These are phyloP conservation scores for Gallirallus australis DNA, from an alignment of 2,797 vertebrate species.

Conservation along the genomic window DNA sequence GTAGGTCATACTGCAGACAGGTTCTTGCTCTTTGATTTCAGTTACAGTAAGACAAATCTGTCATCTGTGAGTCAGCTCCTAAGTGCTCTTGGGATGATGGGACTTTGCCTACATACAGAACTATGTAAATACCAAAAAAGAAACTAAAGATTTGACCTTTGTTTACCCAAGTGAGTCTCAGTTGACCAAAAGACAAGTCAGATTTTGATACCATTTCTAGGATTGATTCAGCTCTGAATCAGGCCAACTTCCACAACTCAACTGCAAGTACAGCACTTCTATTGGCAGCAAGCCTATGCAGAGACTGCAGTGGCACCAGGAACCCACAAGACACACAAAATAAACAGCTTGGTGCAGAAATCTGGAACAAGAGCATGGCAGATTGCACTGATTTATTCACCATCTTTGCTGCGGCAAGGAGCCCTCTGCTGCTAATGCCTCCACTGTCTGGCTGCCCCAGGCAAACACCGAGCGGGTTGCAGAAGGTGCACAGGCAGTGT, in stretches of 20 bases:
- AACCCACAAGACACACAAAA: neutral
- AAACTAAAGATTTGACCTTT: constrained; percentile 46
- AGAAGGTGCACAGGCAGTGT: neutral
- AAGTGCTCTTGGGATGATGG: neutral
- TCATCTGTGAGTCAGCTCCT: constrained; percentile 1
- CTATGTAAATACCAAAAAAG: constrained; percentile 21
- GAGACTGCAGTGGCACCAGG: neutral
- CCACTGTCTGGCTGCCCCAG: neutral
- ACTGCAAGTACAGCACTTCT: neutral
- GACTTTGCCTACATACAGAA: neutral
- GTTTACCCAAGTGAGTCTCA: neutral
- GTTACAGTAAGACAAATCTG: constrained; percentile 18
- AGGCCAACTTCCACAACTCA: neutral
- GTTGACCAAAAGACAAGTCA: constrained; percentile 7
- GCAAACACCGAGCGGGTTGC: neutral
- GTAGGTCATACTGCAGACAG: constrained; percentile 1
- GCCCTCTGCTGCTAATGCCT: neutral
- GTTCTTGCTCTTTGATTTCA: constrained; percentile 34
- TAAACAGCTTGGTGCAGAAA: constrained; percentile 13
- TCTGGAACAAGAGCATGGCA: neutral
- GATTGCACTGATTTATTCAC: constrained; percentile 40
- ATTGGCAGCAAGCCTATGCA: neutral
- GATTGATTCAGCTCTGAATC: constrained; percentile 40
- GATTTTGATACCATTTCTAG: constrained; percentile 46
- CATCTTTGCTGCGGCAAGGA: accelerated